These are phyloP conservation scores for Cyaniris semiargus DNA, from an alignment of 2,888 invertebrate genomes.

Conservation along the genomic window DNA sequence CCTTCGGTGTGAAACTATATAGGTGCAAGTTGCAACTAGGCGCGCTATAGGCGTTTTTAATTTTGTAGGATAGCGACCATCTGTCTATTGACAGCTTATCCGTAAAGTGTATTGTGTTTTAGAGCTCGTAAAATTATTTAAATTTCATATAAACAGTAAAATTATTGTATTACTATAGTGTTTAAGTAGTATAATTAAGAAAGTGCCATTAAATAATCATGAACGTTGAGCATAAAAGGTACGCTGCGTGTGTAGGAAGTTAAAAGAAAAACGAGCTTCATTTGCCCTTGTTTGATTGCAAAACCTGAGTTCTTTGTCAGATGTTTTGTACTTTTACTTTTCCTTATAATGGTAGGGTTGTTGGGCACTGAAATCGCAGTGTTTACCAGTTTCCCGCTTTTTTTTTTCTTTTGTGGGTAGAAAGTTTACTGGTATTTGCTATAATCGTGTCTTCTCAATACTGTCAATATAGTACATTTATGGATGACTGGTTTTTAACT, in stretches of 20 bases:
- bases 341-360: slow-evolving; percentile 29
- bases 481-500: slow-evolving; percentile 54
- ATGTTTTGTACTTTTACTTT: slow-evolving; percentile 35
- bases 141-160: slow-evolving; percentile 5
- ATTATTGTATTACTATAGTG: slow-evolving; percentile 51
- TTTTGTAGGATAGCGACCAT: slow-evolving; percentile 53
- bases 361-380: not conserved
- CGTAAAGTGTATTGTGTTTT: slow-evolving; percentile 49
- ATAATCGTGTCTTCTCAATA: slow-evolving; percentile 34
- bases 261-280: slow-evolving; percentile 64
- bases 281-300: slow-evolving; percentile 73
- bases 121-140: slow-evolving; percentile 42
- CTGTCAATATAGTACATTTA: slow-evolving; percentile 53
- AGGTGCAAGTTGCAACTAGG: not conserved
- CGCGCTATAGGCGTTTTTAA: slow-evolving; percentile 41
- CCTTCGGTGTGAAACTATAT: slow-evolving; percentile 37
- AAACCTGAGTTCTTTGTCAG: slow-evolving; percentile 74
- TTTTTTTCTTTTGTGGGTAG: slow-evolving; percentile 31
- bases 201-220: slow-evolving; percentile 61
- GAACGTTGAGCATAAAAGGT: slow-evolving; percentile 53
- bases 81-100: slow-evolving; percentile 49
- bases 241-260: slow-evolving; percentile 44
- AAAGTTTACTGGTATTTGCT: slow-evolving; percentile 28
- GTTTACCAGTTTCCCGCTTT: slow-evolving; percentile 30
- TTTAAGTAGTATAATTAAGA: slow-evolving; percentile 55